A percentile compares a stretch with the other conserved stretches of the same genome.
Conservation (phyloP, 2,888 invertebrate genomes). For the Trichopria drosophilae region DNA sequence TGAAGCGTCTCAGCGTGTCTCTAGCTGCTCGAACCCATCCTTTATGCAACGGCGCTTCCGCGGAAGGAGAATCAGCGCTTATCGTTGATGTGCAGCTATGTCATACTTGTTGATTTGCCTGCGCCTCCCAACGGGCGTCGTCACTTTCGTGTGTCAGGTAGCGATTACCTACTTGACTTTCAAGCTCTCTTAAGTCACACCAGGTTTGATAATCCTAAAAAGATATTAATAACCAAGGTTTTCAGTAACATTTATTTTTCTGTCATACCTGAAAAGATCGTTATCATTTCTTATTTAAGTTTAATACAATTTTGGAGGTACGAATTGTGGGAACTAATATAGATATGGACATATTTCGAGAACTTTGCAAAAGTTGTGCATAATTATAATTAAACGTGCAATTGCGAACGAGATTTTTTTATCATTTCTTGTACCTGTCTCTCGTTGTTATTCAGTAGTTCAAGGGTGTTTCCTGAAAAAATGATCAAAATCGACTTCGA, state of each 20-base stretch:
- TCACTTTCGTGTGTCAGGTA: slow-evolving; percentile 92
- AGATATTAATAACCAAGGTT: not conserved
- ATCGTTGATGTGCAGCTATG: slow-evolving; percentile 45
- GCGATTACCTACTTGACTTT: slow-evolving; percentile 72
- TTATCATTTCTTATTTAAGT: too few relatives aligned
- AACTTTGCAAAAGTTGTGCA: too few relatives aligned
- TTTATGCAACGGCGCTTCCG: slow-evolving; percentile 48
- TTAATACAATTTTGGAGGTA: too few relatives aligned
- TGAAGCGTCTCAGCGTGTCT: slow-evolving; percentile 53
- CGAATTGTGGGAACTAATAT: too few relatives aligned
- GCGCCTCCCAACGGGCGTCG: slow-evolving; percentile 83
- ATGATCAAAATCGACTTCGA: too few relatives aligned
- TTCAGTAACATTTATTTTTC: not conserved
- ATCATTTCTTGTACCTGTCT: too few relatives aligned
- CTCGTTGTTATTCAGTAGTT: too few relatives aligned
- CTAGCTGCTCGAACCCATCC: slow-evolving; percentile 60
- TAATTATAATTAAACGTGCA: too few relatives aligned
- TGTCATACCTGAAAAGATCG: too few relatives aligned
- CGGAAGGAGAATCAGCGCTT: slow-evolving; percentile 2
- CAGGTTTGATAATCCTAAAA: slow-evolving; percentile 86
- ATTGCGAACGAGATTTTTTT: too few relatives aligned
- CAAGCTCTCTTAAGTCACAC: slow-evolving; percentile 88
- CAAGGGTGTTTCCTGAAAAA: too few relatives aligned
- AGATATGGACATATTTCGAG: too few relatives aligned
- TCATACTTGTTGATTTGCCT: slow-evolving; percentile 53